Percentiles rank a stretch among this genome's conserved stretches.
Conservation (phyloP, 1,140 invertebrate species). For the Drosophila rhopaloa region DNA sequence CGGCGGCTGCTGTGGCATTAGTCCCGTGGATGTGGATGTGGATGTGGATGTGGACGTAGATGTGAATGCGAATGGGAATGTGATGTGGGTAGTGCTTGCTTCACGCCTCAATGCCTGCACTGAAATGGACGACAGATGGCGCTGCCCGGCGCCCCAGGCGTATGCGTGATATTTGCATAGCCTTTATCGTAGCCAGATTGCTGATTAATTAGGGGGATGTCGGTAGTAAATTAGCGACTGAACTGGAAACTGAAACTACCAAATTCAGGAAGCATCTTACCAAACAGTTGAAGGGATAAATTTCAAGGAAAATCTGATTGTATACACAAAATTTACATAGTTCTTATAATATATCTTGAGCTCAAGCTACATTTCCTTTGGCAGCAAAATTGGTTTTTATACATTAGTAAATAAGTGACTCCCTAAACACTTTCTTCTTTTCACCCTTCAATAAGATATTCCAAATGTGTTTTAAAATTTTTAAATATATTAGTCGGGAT, state of each 20-base stretch:
- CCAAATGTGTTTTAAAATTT: too few relatives aligned
- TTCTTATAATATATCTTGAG: background rate
- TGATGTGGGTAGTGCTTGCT: conserved; percentile 51
- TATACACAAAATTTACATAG: background rate
- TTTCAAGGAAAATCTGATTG: background rate
- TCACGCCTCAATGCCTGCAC: conserved; percentile 45
- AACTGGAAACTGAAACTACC: conserved; percentile 5
- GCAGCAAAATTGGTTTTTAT: too few relatives aligned
- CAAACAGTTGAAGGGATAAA: too few relatives aligned
- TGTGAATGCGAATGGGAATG: conserved; percentile 15
- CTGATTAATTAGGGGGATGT: conserved; percentile 53
- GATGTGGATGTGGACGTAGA: background rate
- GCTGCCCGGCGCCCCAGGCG: conserved; percentile 29
- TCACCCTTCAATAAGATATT: too few relatives aligned
- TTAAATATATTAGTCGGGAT: too few relatives aligned
- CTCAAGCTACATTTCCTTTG: too few relatives aligned
- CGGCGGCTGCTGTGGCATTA: conserved; percentile 32
- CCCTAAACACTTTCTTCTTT: too few relatives aligned
- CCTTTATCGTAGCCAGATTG: conserved; percentile 42
- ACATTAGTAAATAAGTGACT: too few relatives aligned
- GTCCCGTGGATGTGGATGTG: conserved; percentile 13
- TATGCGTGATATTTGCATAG: conserved; percentile 54
- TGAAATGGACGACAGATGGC: conserved; percentile 42
- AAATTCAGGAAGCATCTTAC: background rate
- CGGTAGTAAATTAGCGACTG: conserved; percentile 48